Evolutionary conservation across 2,113 vertebrate genomes (phyloP).

Genomic region (Microcebus tavaratra): DNA sequence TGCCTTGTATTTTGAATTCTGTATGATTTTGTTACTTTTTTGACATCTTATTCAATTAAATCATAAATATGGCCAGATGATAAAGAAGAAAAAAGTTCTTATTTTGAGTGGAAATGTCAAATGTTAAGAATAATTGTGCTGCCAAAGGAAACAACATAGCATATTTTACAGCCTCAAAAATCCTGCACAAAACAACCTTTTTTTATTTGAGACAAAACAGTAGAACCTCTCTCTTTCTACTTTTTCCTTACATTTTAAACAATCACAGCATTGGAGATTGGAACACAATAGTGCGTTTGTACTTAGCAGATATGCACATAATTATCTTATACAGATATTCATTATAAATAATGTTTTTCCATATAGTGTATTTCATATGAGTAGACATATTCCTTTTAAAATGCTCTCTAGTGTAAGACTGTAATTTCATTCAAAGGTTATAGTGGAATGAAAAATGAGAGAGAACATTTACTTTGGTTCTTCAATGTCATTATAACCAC

Average conservation of each 20-base stretch:
- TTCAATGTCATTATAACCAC: neutral
- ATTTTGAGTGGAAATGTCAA: neutral
- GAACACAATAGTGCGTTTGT: neutral
- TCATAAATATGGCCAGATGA: neutral
- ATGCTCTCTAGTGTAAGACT: slow-evolving; percentile 1
- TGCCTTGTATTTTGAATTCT: neutral
- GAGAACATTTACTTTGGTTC: neutral
- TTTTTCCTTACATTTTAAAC: neutral
- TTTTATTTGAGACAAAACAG: neutral
- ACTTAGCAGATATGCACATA: slow-evolving; percentile 18
- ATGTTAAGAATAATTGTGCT: slow-evolving; percentile 16
- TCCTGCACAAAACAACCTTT: neutral
- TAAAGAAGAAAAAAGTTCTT: slow-evolving; percentile 22
- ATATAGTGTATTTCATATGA: neutral
- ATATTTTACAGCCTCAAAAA: neutral
- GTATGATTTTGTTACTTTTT: neutral
- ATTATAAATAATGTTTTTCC: slow-evolving; percentile 33
- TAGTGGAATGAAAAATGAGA: neutral
- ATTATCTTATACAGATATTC: neutral
- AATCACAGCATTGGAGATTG: neutral
- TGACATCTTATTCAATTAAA: neutral
- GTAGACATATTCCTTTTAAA: neutral
- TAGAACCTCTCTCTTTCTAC: neutral
- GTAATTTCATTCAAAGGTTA: slow-evolving; percentile 42
- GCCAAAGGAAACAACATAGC: neutral